phyloP scores from a whole-genome alignment of 1,140 invertebrate genomes.

The Ridgeia piscesae region DNA sequence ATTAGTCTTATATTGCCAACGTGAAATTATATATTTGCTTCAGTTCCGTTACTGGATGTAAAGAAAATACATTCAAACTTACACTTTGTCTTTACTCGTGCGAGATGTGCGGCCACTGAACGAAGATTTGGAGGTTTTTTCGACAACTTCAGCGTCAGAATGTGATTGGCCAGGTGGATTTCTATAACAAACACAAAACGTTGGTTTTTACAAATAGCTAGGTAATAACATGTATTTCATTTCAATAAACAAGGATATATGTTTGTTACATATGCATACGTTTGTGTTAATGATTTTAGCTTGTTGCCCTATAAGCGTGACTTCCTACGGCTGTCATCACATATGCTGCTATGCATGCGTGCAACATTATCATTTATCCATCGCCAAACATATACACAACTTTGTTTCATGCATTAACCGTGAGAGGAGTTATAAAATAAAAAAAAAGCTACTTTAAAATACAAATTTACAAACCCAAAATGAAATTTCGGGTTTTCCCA shows the following conservation, averaged over 20 bases:
- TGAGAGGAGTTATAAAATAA: not conserved
- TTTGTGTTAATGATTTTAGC: not conserved
- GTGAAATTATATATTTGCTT: not conserved
- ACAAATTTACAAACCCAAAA: not conserved
- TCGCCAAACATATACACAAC: not conserved
- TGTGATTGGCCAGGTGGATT: not conserved
- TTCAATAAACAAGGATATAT: too few species aligned
- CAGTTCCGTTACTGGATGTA: not conserved
- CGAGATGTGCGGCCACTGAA: constrained; percentile 26
- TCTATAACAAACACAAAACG: constrained; percentile 19
- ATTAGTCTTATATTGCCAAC: not conserved
- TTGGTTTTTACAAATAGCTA: not conserved
- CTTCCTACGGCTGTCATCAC: too few species aligned
- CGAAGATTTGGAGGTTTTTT: constrained; percentile 25
- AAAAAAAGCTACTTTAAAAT: not conserved
- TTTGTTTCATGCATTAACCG: not conserved
- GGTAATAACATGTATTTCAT: not conserved
- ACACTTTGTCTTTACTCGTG: constrained; percentile 28
- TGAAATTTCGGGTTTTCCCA: too few species aligned
- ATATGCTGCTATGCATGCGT: not conserved
- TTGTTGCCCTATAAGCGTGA: not conserved
- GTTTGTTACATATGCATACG: not conserved
- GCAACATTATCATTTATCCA: not conserved
- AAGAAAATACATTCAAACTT: constrained; percentile 12
- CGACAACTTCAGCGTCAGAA: constrained; percentile 21